These are phyloP conservation scores for Henricia sp. DNA, from an alignment of 53 echinoderm and acorn worm genomes.

Conservation along the genomic window DNA sequence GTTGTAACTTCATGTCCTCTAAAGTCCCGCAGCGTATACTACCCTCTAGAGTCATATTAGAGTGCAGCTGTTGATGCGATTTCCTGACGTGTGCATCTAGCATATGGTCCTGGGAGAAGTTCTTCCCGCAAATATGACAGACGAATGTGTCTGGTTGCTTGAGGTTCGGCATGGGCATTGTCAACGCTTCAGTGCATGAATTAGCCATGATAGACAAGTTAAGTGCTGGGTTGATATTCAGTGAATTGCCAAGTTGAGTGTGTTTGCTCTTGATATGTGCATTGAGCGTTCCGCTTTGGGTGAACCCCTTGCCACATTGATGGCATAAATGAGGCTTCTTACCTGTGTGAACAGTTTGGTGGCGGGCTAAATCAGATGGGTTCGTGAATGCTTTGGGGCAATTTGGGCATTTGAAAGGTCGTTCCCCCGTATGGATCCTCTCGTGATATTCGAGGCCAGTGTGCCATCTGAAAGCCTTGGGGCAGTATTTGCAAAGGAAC, in stretches of 20 bases:
- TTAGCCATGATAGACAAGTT: not conserved
- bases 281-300: conserved; percentile 45
- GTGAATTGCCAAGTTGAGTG: not conserved
- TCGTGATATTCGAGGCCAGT: conserved; percentile 49
- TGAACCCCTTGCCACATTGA: conserved; percentile 52
- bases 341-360: conserved; percentile 55
- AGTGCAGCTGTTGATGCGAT: conserved; percentile 11
- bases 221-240: not conserved
- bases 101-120: conserved; percentile 11
- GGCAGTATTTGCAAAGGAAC: conserved; percentile 46
- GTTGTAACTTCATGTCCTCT: conserved; percentile 51
- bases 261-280: conserved; percentile 46
- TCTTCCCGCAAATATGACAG: conserved; percentile 26
- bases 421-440: conserved; percentile 51
- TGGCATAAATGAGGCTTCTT: conserved; percentile 52
- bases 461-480: conserved; percentile 55
- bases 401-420: conserved; percentile 47
- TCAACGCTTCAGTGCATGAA: not conserved
- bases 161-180: not conserved
- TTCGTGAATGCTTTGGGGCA: conserved; percentile 58
- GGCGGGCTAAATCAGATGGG: conserved; percentile 46
- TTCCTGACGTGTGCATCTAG: conserved; percentile 37
- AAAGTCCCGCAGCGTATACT: conserved; percentile 35
- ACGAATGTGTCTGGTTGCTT: conserved; percentile 12
- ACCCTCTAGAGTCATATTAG: conserved; percentile 9